Evolutionary conservation across 1,140 invertebrate genomes (phyloP), one percentile per base, ranked within the genome.

Genomic region (Carposina sasakii): DNA sequence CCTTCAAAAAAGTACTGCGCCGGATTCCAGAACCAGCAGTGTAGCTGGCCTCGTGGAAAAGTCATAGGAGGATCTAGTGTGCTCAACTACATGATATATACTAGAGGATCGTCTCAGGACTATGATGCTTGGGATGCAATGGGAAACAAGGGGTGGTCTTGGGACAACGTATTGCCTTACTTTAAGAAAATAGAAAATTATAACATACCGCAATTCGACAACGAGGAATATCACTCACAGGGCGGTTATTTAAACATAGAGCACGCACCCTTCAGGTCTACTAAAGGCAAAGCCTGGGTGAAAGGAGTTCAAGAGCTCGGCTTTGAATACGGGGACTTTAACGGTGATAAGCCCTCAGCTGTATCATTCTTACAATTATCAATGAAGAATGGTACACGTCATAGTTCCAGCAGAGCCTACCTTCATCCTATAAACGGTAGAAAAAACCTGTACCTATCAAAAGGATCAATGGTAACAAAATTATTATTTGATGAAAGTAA

Each of bases 61-160:
- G 91, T 93, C 0, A 87, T 94, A 61, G 95, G 95, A 6, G 95
- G 96, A 1, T 94, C 92, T 0, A 94, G 92, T 34, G 92, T 93
- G 0, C 75, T 97, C 0, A 97, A 98, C 68, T 96, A 95, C 52
- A 95, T 98, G 96, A 94, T 96, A 30, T 96, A 96, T 57, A 93
- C 94, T 0, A 90, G 96, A 60, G 94, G 95, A 3, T 78, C 93
- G 64, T 82, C 88, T 3, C 61, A 68, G 8, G 93, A 97, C 67
- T 97, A 93, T 63, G 90, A 97, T 63, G 76, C 88, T 13, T 97
- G 95, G 95, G 88, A 88, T 16, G 62, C 65, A 1, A 73, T 93
- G 66, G 95, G 95, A 0, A 96, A 95, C 50, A 59, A 78, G 0
- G 92, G 90, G 0, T 98, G 96, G 96, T 89, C 90, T 10, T 97